A percentile compares a stretch with the other conserved stretches of the same genome.
phyloP scores from a whole-genome alignment of 2,797 vertebrate genomes.

The Sebastiscus albofasciatus region DNA sequence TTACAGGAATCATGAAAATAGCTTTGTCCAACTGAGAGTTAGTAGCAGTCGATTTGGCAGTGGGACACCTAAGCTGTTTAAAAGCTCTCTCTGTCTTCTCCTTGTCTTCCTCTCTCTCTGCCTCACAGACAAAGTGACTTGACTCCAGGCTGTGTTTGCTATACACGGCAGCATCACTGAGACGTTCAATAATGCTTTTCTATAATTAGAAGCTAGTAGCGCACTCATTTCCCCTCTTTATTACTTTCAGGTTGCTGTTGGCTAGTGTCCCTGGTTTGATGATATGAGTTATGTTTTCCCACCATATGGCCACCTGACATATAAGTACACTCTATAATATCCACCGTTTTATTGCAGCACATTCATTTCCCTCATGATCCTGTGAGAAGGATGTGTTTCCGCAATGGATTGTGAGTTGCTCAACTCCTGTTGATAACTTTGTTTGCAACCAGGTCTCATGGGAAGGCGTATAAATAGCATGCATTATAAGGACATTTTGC shows the following conservation, averaged over 20 bases:
- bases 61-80: constrained; percentile 27
- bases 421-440: not conserved
- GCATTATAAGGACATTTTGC: not conserved
- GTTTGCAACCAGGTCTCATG: not conserved
- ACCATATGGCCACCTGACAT: constrained; percentile 51
- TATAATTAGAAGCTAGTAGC: constrained; percentile 74
- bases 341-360: constrained; percentile 47
- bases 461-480: not conserved
- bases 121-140: constrained; percentile 43
- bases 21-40: constrained; percentile 16
- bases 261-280: constrained; percentile 40
- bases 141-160: constrained; percentile 56
- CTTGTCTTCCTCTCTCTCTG: constrained; percentile 6
- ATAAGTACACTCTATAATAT: constrained; percentile 44
- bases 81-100: constrained; percentile 34
- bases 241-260: constrained; percentile 44
- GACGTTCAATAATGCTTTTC: constrained; percentile 68
- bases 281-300: constrained; percentile 45
- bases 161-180: constrained; percentile 49
- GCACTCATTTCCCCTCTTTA: constrained; percentile 48
- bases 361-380: constrained; percentile 51
- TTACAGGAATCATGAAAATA: constrained; percentile 27
- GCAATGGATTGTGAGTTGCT: not conserved
- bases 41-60: constrained; percentile 33
- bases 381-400: not conserved